Evolutionary conservation across 1,140 invertebrate genomes (phyloP).

Genomic region (Hesperophylax magnus): DNA sequence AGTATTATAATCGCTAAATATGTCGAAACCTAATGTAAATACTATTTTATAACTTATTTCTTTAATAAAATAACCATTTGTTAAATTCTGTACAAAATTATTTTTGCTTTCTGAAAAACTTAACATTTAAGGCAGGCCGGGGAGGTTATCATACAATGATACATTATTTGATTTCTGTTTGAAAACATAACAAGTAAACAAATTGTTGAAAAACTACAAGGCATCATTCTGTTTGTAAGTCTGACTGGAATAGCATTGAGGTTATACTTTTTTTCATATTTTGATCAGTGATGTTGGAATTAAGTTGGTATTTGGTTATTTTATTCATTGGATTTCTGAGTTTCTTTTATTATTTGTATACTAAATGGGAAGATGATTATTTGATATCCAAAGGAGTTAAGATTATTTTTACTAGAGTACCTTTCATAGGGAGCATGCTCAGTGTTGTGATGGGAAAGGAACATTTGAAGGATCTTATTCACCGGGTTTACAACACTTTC

Average conservation of each 20-base stretch:
- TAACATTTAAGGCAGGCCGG: neutral
- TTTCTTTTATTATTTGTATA: too few species aligned
- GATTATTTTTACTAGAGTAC: neutral
- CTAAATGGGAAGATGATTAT: neutral
- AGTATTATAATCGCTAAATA: too few species aligned
- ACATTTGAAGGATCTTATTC: neutral
- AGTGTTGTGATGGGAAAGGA: neutral
- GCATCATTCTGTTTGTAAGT: too few species aligned
- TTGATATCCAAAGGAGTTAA: neutral
- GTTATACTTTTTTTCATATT: too few species aligned
- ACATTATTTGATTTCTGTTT: neutral
- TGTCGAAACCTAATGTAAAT: too few species aligned
- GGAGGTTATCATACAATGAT: neutral
- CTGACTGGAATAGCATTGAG: too few species aligned
- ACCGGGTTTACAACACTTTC: neutral
- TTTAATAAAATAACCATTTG: neutral
- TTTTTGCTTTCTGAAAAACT: neutral
- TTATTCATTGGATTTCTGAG: too few species aligned
- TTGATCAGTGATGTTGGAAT: too few species aligned
- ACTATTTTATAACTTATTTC: neutral
- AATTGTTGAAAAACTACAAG: neutral
- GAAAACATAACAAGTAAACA: neutral
- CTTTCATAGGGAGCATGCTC: neutral
- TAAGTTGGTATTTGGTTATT: too few species aligned
- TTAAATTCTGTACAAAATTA: neutral